Evolutionary conservation across 2,797 vertebrate genomes (phyloP).

Genomic region (Falco concolor): DNA sequence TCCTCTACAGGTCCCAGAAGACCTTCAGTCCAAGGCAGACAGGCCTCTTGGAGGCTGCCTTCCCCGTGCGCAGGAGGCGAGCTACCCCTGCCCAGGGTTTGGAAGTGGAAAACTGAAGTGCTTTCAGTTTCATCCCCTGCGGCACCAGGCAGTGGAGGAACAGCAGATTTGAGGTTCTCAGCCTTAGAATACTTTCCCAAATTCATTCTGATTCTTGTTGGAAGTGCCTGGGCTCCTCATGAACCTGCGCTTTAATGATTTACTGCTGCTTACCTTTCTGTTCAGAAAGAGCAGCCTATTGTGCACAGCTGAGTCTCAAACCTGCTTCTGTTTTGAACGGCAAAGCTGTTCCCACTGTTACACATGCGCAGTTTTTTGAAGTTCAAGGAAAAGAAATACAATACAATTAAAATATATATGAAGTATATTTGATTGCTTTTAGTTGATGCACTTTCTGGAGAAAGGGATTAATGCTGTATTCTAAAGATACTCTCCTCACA

Average conservation of each 20-base stretch:
- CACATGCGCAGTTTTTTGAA: neutral
- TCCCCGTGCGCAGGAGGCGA: neutral
- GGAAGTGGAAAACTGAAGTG: neutral
- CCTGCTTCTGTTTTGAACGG: slow-evolving; percentile 1
- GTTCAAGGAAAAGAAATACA: neutral
- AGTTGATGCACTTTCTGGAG: neutral
- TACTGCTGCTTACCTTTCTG: neutral
- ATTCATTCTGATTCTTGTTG: neutral
- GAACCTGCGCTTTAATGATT: neutral
- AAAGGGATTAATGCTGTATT: neutral
- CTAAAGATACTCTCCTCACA: neutral
- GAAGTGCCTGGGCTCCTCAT: neutral
- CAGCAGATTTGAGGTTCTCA: neutral
- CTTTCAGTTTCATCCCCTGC: neutral
- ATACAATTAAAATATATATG: neutral
- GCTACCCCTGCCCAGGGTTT: neutral
- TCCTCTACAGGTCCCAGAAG: neutral
- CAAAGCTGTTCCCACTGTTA: neutral
- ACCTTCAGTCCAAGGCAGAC: neutral
- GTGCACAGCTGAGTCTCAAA: neutral
- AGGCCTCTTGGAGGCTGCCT: neutral
- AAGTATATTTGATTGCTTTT: neutral
- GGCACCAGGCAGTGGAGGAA: neutral
- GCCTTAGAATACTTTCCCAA: neutral
- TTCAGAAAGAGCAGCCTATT: neutral